These are phyloP conservation scores for Oncorhynchus keta DNA, from an alignment of 2,113 vertebrate species.

Conservation along the genomic window DNA sequence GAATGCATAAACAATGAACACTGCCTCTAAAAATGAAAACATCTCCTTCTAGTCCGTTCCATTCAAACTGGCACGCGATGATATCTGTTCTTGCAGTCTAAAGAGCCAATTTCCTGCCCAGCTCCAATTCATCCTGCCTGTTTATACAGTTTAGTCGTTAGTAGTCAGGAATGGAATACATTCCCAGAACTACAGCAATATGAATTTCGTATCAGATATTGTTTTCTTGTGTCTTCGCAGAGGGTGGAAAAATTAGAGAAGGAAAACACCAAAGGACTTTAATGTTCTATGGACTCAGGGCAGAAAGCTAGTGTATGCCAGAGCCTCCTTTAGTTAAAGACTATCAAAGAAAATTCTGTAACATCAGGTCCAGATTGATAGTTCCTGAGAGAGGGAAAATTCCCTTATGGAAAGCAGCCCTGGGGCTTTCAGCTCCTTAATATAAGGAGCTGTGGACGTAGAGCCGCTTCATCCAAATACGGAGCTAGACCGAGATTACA, in stretches of 20 bases:
- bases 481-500: not conserved
- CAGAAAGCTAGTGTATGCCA: not conserved
- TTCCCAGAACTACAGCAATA: not conserved
- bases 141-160: not conserved
- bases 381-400: no score
- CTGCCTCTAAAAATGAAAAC: not conserved
- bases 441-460: not conserved
- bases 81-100: not conserved
- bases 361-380: slow-evolving; percentile 14
- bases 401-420: no score
- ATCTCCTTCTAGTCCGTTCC: not conserved
- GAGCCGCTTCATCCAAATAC: slow-evolving; percentile 25
- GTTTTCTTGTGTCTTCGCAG: not conserved
- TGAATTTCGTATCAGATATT: not conserved
- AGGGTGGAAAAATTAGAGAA: not conserved
- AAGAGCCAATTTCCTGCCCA: not conserved
- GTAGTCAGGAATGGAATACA: not conserved
- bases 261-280: not conserved
- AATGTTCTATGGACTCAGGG: not conserved
- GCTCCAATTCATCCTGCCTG: not conserved
- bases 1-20: not conserved
- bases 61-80: not conserved
- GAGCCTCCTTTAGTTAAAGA: not conserved
- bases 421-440: no score
- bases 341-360: slow-evolving; percentile 3